These are phyloP conservation scores for Cordilura impudica DNA, from an alignment of 2,888 invertebrate genomes.

Conservation along the genomic window DNA sequence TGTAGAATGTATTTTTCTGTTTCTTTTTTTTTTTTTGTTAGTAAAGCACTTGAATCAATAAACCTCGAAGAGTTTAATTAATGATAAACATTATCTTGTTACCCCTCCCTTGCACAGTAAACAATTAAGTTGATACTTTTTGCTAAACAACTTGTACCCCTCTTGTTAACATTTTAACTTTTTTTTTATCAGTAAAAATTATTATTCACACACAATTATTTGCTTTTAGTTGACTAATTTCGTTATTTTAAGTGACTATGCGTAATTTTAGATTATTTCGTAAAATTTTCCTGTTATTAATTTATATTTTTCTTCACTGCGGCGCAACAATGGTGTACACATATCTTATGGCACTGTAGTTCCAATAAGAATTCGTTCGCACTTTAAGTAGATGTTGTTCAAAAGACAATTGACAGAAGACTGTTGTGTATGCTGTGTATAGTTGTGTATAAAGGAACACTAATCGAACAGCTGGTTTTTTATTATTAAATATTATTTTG, in stretches of 20 bases:
- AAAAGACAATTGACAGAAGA: conserved; percentile 49
- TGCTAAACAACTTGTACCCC: not conserved
- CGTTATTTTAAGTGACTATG: conserved; percentile 17
- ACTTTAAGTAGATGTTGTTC: conserved; percentile 6
- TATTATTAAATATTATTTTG: no score
- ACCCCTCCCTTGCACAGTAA: conserved; percentile 33
- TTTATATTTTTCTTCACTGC: conserved; percentile 23
- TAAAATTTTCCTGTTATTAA: conserved; percentile 20
- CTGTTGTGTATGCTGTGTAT: no score
- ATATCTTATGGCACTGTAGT: conserved; percentile 53
- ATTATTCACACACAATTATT: conserved; percentile 42
- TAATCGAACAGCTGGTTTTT: no score
- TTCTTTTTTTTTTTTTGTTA: conserved; percentile 34
- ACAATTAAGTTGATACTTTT: not conserved
- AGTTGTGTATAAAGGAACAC: no score
- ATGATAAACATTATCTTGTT: conserved; percentile 36
- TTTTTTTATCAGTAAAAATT: conserved; percentile 41
- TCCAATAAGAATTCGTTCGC: conserved; percentile 24
- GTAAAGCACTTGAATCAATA: conserved; percentile 43
- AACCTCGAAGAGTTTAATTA: conserved; percentile 6
- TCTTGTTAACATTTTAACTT: conserved; percentile 32
- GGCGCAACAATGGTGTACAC: conserved; percentile 8
- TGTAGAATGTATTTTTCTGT: conserved; percentile 4
- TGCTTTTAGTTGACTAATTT: conserved; percentile 4
- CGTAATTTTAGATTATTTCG: not conserved